Percentiles rank a stretch among this genome's conserved stretches.
Conservation (phyloP, 2,113 vertebrate genomes). For the Girardinichthys multiradiatus region DNA sequence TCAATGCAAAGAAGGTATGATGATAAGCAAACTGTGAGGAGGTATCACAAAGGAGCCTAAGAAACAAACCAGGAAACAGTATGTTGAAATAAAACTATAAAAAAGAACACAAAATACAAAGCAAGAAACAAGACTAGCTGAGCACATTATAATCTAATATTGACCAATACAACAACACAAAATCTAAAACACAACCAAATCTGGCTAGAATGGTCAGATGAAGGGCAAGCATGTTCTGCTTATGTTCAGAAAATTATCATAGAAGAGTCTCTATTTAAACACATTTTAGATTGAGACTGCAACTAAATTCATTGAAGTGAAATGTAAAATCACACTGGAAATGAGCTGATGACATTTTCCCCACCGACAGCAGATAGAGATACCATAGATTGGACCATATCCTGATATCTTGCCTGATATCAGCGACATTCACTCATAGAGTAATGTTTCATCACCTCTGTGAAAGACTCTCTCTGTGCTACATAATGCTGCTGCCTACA, state of each 20-base stretch:
- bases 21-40: too few species aligned
- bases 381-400: conserved; percentile 35
- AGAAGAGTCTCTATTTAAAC: neutral
- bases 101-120: too few species aligned
- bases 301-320: conserved; percentile 4
- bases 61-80: too few species aligned
- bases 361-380: conserved; percentile 38
- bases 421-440: conserved; percentile 38
- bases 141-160: neutral
- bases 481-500: conserved; percentile 47
- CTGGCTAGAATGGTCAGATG: neutral
- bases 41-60: too few species aligned
- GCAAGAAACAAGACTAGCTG: too few species aligned
- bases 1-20: too few species aligned
- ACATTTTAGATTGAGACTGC: neutral
- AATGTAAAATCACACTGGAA: neutral
- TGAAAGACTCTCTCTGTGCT: conserved; percentile 54
- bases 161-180: neutral
- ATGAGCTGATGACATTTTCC: conserved; percentile 11
- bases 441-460: conserved; percentile 50
- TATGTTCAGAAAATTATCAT: neutral
- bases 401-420: conserved; percentile 35
- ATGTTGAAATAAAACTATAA: too few species aligned
- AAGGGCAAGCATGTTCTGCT: neutral
- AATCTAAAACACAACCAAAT: neutral